Percentiles rank a stretch among this genome's conserved stretches.
Evolutionary conservation across 1,140 invertebrate species (phyloP).

Genomic region (Macrostomum lignano): DNA sequence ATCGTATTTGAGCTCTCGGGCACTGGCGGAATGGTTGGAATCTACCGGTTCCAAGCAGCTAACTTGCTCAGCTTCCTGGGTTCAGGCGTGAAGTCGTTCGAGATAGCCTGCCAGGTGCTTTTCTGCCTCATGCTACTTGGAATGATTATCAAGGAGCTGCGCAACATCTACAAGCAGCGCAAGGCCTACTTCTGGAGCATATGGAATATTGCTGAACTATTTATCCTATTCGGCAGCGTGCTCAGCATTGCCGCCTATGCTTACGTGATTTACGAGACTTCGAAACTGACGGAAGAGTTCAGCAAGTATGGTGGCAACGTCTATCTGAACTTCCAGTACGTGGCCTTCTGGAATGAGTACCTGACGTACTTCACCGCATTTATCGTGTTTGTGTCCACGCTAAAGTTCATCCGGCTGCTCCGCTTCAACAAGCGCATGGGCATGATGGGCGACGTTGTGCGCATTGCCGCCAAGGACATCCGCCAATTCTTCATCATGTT

Average conservation of each 20-base stretch:
- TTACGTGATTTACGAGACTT: conserved; percentile 19
- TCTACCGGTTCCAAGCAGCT: conserved; percentile 30
- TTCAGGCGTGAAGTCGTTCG: conserved; percentile 13
- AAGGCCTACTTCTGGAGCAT: conserved; percentile 23
- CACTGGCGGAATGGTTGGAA: conserved; percentile 29
- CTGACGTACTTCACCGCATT: conserved; percentile 29
- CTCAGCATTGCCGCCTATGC: conserved; percentile 23
- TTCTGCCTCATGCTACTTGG: conserved; percentile 27
- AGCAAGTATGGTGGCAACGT: conserved; percentile 27
- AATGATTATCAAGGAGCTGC: conserved; percentile 28
- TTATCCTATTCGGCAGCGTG: conserved; percentile 24
- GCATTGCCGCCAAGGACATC: conserved; percentile 14
- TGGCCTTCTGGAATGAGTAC: conserved; percentile 28
- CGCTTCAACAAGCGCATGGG: conserved; percentile 32
- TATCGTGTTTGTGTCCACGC: conserved; percentile 28
- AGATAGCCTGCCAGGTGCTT: conserved; percentile 15
- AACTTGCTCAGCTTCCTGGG: conserved; percentile 18
- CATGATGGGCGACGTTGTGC: conserved; percentile 21
- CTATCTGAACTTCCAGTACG: conserved; percentile 31
- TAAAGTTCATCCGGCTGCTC: conserved; percentile 32
- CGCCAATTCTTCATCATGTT: conserved; percentile 25
- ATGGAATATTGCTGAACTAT: conserved; percentile 27
- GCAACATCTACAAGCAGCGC: conserved; percentile 11
- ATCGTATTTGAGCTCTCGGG: conserved; percentile 31
- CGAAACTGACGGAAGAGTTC: conserved; percentile 21